Evolutionary conservation across 2,113 vertebrate genomes (phyloP), one percentile per base, ranked within the genome.

Genomic region (Chaetura pelagica): DNA sequence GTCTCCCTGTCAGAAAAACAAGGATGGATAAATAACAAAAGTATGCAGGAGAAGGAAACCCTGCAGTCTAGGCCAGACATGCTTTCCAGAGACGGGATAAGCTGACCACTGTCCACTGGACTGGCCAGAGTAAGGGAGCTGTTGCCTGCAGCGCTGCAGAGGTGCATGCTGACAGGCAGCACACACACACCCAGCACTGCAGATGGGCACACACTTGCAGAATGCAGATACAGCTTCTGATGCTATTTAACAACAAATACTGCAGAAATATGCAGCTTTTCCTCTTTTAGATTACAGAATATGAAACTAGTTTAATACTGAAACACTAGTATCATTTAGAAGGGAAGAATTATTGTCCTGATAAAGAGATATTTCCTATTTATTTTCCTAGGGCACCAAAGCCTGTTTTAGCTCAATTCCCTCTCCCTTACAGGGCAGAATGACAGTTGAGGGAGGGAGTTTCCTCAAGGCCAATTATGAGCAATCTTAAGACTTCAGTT

Each of bases 121-220:
- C 11, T 0, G 0, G 14, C 7, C 5, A 22, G 30, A 55, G 20
- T 15, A 72, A 10, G 52, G 67, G 35, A 91, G 89, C 40, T 24
- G 61, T 8, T 77, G 71, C 55, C 82, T 73, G 76, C 73, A 89
- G 67, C 72, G 77, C 81, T 76, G 89, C 91, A 94, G 94, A 93
- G 64, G 61, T 79, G 76, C 46, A 30, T 2, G 48, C 3, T 1
- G 57, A 54, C 58, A 67, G 7, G 52, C 88, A 93, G 85, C 42
- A 30, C 2, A 2, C 78, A 87, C 84, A 46, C 76, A 15, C 66
- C 24, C 57, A 78, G 87, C 73, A 93, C 62, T 85, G 91, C 86
- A 96, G 90, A 93, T 14, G 40, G 55, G 52, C 76, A 57, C 51
- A 42, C 27, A 10, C 46, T 71, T 48, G 49, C 3, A 4, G 48